Percentiles rank a stretch among this genome's conserved stretches.
phyloP scores from a whole-genome alignment of 2,797 vertebrate genomes.

The Mus spretus region DNA sequence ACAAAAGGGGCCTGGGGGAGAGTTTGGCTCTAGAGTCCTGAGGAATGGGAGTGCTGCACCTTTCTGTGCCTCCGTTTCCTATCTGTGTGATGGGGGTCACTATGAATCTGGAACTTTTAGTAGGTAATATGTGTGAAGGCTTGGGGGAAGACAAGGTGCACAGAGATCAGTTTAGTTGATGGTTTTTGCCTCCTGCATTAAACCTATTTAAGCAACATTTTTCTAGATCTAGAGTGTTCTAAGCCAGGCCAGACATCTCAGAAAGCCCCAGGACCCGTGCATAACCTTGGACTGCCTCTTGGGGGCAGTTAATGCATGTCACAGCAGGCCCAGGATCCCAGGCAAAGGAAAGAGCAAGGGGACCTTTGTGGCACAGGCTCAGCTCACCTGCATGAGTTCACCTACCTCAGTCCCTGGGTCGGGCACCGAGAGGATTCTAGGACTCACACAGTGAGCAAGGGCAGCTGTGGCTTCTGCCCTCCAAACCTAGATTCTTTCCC shows the following conservation, averaged over 20 bases:
- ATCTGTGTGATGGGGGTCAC: not conserved
- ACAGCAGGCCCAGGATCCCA: not conserved
- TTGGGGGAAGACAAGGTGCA: not conserved
- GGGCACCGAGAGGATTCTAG: not conserved
- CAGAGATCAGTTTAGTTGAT: not conserved
- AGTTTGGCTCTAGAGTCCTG: not conserved
- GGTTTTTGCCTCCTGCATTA: not conserved
- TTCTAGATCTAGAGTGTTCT: not conserved
- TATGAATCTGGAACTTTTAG: not conserved
- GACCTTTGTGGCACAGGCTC: not conserved
- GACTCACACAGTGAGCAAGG: not conserved
- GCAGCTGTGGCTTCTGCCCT: not conserved
- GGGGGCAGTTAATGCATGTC: not conserved
- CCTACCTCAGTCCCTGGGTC: not conserved
- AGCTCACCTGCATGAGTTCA: not conserved
- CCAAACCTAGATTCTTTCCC: not conserved
- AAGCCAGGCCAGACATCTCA: not conserved
- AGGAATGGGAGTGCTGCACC: not conserved
- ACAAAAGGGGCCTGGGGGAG: not conserved
- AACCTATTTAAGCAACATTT: not conserved
- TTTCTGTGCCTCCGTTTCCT: slow-evolving; percentile 14
- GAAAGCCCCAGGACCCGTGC: not conserved
- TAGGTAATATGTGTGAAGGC: not conserved
- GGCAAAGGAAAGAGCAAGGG: not conserved
- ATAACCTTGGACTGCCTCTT: not conserved